These are phyloP conservation scores for Limulus polyphemus DNA, from an alignment of 2,888 invertebrate genomes.

Conservation along the genomic window DNA sequence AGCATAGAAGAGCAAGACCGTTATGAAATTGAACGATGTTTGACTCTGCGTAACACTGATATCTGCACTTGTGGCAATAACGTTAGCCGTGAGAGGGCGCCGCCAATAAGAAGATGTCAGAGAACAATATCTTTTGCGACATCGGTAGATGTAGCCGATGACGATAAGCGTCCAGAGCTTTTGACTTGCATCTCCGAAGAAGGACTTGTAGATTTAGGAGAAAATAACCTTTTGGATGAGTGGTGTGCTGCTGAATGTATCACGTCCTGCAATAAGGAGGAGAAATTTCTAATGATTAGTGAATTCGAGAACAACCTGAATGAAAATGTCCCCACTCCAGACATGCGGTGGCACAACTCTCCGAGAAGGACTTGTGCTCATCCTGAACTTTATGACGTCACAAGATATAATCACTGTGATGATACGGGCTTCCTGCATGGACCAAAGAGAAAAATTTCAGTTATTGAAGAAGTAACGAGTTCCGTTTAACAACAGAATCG, in stretches of 20 bases:
- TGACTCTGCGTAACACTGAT: too few relatives aligned
- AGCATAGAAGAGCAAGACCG: too few relatives aligned
- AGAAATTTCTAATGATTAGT: neutral
- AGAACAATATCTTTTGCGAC: constrained; percentile 48
- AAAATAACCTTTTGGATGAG: constrained; percentile 14
- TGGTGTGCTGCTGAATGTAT: constrained; percentile 3
- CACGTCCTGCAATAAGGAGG: too few relatives aligned
- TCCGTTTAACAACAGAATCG: constrained; percentile 13
- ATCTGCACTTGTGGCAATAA: constrained; percentile 7
- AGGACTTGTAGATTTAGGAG: constrained; percentile 21
- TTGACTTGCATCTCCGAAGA: constrained; percentile 25
- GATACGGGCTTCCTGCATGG: too few relatives aligned
- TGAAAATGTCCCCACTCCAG: too few relatives aligned
- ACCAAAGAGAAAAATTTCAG: constrained; percentile 18
- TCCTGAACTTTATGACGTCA: too few relatives aligned
- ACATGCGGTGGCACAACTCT: neutral
- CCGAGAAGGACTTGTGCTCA: neutral
- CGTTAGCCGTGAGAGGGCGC: constrained; percentile 4
- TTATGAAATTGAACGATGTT: too few relatives aligned
- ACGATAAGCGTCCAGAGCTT: constrained; percentile 14
- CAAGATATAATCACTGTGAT: too few relatives aligned
- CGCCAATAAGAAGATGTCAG: constrained; percentile 10
- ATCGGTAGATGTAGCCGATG: constrained; percentile 43
- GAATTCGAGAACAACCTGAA: neutral
- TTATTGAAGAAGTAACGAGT: constrained; percentile 25